Conservation (phyloP, 2,113 vertebrate genomes). For the Pheucticus melanocephalus region DNA sequence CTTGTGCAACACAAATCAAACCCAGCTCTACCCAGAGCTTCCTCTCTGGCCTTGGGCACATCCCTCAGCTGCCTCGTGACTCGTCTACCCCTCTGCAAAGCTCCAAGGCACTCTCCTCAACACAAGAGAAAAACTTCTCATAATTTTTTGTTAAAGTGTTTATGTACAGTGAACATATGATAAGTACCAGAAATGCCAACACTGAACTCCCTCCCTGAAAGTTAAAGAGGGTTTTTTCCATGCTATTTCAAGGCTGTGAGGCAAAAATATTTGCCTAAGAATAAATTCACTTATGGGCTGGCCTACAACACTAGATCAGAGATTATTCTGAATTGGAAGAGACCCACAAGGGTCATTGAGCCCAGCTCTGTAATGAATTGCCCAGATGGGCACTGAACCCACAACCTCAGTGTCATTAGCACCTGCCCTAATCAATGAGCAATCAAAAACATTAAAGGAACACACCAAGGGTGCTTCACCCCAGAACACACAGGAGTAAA, state of each 20-base stretch:
- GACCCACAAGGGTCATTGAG: not conserved
- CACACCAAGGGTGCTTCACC: not conserved
- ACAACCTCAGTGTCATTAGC: accelerated
- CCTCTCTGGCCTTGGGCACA: not conserved
- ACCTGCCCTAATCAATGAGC: not conserved
- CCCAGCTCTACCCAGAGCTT: not conserved
- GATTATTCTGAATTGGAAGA: not conserved
- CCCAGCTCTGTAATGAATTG: not conserved
- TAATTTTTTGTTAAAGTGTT: not conserved
- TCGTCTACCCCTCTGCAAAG: not conserved
- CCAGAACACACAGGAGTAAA: not conserved
- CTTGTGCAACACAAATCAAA: not conserved
- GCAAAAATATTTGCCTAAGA: not conserved
- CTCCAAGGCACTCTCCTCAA: not conserved
- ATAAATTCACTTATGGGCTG: not conserved
- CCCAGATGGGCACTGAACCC: not conserved
- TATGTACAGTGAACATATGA: not conserved
- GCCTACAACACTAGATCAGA: not conserved
- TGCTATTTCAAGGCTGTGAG: not conserved
- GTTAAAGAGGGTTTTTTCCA: not conserved
- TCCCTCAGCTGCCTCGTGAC: not conserved
- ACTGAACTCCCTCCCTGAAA: not conserved
- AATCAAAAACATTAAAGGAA: not conserved
- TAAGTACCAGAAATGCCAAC: not conserved
- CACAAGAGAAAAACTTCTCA: not conserved